Conservation (phyloP, 1,140 invertebrate genomes). For the Ptiloglossa arizonensis region DNA sequence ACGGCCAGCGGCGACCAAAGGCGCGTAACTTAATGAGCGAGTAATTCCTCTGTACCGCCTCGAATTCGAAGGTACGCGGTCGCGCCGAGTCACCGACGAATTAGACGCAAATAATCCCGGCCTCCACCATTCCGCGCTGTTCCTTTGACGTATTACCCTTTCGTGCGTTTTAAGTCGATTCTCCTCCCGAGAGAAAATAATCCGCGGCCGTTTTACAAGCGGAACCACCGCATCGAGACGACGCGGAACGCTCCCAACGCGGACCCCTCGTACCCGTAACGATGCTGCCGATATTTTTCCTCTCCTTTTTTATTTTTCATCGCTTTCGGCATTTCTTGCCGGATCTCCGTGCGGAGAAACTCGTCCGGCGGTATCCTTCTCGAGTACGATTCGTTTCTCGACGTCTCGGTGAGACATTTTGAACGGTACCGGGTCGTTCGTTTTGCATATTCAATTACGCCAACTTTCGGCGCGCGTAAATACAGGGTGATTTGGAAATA, state of each 20-base stretch:
- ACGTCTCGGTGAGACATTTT: too few species aligned
- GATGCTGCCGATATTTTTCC: too few species aligned
- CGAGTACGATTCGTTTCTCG: too few species aligned
- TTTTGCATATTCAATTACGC: too few species aligned
- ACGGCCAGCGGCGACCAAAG: slow-evolving; percentile 2
- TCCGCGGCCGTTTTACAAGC: too few species aligned
- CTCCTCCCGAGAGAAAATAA: background rate
- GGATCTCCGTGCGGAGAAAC: background rate
- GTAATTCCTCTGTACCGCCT: slow-evolving; percentile 36
- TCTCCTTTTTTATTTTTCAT: background rate
- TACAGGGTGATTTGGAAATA: too few species aligned
- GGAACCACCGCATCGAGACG: too few species aligned
- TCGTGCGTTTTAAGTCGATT: slow-evolving; percentile 4
- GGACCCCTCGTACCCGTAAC: too few species aligned
- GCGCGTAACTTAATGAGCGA: slow-evolving; percentile 37
- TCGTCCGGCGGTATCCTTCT: background rate
- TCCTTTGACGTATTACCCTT: slow-evolving; percentile 3
- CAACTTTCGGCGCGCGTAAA: too few species aligned
- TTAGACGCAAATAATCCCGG: background rate
- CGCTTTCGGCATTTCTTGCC: background rate
- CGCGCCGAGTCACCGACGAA: slow-evolving; percentile 16
- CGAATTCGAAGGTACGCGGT: background rate
- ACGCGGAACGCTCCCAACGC: too few species aligned
- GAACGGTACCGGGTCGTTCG: too few species aligned
- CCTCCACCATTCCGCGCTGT: background rate